phyloP scores from a whole-genome alignment of 2,797 vertebrate species.

The Balearica regulorum region DNA sequence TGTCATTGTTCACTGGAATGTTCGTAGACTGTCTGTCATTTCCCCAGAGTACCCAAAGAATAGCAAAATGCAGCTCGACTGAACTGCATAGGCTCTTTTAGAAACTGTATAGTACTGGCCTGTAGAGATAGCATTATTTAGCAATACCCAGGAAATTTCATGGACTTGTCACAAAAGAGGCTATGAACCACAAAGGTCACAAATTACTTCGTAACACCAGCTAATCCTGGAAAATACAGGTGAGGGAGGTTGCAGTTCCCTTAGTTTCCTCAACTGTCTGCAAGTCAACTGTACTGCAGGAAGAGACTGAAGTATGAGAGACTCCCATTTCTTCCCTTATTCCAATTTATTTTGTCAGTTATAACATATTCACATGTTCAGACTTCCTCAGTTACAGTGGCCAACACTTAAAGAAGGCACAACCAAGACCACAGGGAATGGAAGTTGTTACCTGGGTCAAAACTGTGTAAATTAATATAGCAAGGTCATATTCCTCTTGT shows the following conservation, averaged over 20 bases:
- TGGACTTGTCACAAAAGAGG: not conserved
- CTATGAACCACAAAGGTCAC: not conserved
- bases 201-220: not conserved
- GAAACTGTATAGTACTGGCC: not conserved
- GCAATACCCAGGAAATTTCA: not conserved
- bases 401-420: not conserved
- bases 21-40: not conserved
- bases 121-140: not conserved
- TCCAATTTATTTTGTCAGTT: not conserved
- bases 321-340: not conserved
- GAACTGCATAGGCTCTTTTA: not conserved
- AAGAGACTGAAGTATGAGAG: not conserved
- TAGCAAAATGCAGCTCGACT: not conserved
- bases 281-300: not conserved
- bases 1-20: not conserved
- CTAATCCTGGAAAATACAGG: not conserved
- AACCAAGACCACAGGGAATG: not conserved
- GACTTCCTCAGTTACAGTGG: not conserved
- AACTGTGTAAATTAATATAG: not conserved
- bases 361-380: not conserved
- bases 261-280: not conserved
- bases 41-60: not conserved
- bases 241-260: not conserved
- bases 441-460: not conserved
- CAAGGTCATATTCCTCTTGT: not conserved